Evolutionary conservation across 2,888 invertebrate genomes (phyloP).

Genomic region (Resseliella maxima): DNA sequence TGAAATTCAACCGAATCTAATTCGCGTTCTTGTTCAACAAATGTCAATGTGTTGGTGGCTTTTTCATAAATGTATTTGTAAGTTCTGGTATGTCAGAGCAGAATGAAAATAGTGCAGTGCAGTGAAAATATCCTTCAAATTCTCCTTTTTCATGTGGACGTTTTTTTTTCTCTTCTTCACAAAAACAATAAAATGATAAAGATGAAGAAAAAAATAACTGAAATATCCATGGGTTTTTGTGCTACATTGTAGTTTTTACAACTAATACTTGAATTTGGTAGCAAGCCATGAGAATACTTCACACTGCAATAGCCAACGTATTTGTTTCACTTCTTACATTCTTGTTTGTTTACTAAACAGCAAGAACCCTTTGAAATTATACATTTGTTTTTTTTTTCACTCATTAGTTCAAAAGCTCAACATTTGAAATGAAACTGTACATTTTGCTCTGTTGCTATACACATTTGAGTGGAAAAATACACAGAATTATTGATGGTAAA

Average conservation of each 20-base stretch:
- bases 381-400: background rate
- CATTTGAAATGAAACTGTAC: background rate
- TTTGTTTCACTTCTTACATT: background rate
- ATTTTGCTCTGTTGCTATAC: background rate
- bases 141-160: background rate
- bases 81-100: background rate
- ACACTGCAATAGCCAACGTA: too few relatives aligned
- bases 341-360: background rate
- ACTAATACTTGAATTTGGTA: too few relatives aligned
- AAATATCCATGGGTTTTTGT: too few relatives aligned
- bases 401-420: background rate
- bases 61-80: conserved; percentile 5
- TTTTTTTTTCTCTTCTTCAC: background rate
- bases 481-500: too few relatives aligned
- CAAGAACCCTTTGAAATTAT: background rate
- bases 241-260: background rate
- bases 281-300: too few relatives aligned
- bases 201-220: too few relatives aligned
- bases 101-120: background rate
- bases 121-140: conserved; percentile 11
- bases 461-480: too few relatives aligned
- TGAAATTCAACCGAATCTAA: conserved; percentile 31
- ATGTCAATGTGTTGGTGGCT: background rate
- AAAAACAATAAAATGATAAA: too few relatives aligned
- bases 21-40: conserved; percentile 21